These are phyloP conservation scores for Galagoides demidoff DNA, from an alignment of 2,797 vertebrate species.

Conservation along the genomic window DNA sequence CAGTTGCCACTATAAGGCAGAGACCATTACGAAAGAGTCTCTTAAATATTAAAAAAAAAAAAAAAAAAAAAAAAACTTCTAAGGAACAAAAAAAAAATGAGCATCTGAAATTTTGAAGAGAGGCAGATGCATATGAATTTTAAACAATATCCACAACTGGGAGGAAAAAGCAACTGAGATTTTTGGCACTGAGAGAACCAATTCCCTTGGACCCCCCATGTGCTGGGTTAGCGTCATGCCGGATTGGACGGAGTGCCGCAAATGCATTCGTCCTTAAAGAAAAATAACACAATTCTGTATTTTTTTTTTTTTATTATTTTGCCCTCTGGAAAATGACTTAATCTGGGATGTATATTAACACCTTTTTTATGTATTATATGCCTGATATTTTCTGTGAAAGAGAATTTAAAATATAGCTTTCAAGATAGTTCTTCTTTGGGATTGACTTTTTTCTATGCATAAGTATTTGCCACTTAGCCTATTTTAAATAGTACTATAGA, in stretches of 20 bases:
- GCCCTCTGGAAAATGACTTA: not conserved
- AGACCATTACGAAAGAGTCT: not conserved
- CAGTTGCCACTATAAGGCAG: not conserved
- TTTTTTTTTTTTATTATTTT: constrained; percentile 12
- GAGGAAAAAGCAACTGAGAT: not conserved
- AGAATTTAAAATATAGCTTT: not conserved
- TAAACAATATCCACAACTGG: not conserved
- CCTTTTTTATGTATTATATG: not conserved
- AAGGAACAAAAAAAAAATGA: not conserved
- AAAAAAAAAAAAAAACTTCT: not conserved
- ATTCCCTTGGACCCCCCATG: not conserved
- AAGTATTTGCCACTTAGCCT: not conserved
- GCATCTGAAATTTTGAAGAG: not conserved
- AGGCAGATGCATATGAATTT: not conserved
- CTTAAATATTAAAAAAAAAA: constrained; percentile 27
- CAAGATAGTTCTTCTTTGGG: not conserved
- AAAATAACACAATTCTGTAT: not conserved
- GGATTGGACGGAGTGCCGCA: not conserved
- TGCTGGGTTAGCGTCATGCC: not conserved
- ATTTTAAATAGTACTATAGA: not conserved
- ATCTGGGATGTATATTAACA: not conserved
- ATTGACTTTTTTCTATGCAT: not conserved
- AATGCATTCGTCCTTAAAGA: not conserved
- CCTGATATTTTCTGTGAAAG: not conserved
- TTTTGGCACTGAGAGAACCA: not conserved